Conservation (phyloP, 2,113 vertebrate species). For the Sebastes schlegelii region DNA sequence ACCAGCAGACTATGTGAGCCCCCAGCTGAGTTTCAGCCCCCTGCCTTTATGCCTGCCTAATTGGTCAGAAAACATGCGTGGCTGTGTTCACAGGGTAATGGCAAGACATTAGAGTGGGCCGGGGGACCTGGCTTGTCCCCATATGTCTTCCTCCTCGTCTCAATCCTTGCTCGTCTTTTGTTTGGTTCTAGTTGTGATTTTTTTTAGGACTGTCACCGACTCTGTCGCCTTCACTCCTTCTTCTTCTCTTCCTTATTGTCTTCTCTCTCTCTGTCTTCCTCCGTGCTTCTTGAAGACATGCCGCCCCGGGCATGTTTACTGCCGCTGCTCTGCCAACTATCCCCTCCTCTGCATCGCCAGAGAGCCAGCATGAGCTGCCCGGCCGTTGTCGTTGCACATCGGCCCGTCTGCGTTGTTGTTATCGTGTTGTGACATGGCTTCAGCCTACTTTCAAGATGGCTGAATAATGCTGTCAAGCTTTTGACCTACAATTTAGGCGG, state of each 20-base stretch:
- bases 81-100: slow-evolving; percentile 56
- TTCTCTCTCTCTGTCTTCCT: neutral
- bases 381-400: slow-evolving; percentile 35
- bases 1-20: slow-evolving; percentile 62
- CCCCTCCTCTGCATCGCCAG: slow-evolving; percentile 41
- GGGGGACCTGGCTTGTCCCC: slow-evolving; percentile 32
- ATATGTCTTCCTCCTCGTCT: slow-evolving; percentile 12
- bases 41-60: slow-evolving; percentile 78
- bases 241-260: neutral
- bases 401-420: slow-evolving; percentile 44
- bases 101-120: slow-evolving; percentile 55
- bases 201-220: neutral
- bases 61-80: slow-evolving; percentile 79
- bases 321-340: slow-evolving; percentile 45
- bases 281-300: slow-evolving; percentile 24
- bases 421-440: slow-evolving; percentile 63
- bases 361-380: slow-evolving; percentile 36
- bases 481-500: slow-evolving; percentile 64
- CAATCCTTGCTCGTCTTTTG: slow-evolving; percentile 5
- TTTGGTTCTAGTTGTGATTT: slow-evolving; percentile 7
- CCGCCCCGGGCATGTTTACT: slow-evolving; percentile 44
- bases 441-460: slow-evolving; percentile 59
- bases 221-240: neutral
- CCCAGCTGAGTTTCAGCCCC: slow-evolving; percentile 57
- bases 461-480: slow-evolving; percentile 60